Conservation (phyloP, 64 coral and sea anemone species). For the Astreopora myriophthalma region DNA sequence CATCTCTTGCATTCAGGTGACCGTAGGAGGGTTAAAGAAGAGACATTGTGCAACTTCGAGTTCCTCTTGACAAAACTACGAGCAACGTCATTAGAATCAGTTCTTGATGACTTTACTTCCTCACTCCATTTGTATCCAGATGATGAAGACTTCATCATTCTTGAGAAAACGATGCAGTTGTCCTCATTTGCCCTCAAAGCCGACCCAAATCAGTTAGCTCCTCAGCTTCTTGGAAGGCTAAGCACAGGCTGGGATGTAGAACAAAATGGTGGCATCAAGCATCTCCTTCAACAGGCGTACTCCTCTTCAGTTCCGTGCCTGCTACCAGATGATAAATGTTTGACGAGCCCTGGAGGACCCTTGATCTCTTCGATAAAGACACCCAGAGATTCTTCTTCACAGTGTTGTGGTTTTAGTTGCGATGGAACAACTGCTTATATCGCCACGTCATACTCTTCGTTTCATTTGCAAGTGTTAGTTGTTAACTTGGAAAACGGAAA, state of each 20-base stretch:
- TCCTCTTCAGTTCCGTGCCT: conserved; percentile 36
- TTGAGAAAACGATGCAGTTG: conserved; percentile 78
- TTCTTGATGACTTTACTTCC: conserved; percentile 77
- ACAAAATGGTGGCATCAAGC: background rate
- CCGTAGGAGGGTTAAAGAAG: conserved; percentile 67
- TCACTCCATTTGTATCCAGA: conserved; percentile 59
- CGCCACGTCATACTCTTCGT: background rate
- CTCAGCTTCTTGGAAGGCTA: conserved; percentile 89
- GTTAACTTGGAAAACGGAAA: conserved; percentile 45
- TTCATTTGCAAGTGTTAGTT: conserved; percentile 15
- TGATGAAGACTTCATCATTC: conserved; percentile 66
- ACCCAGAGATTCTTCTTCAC: background rate
- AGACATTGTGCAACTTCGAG: conserved; percentile 79
- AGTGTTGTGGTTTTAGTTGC: conserved; percentile 68
- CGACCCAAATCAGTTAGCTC: conserved; percentile 74
- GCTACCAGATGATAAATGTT: conserved; percentile 38
- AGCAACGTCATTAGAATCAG: conserved; percentile 64
- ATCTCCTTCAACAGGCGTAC: conserved; percentile 28
- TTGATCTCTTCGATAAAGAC: conserved; percentile 16
- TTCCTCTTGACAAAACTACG: conserved; percentile 87
- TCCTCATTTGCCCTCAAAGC: conserved; percentile 74
- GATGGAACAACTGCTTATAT: conserved; percentile 57
- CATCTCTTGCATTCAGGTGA: conserved; percentile 72
- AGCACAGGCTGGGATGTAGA: background rate
- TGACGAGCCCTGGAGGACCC: conserved; percentile 39